phyloP scores from a whole-genome alignment of 2,888 invertebrate species.

The Osmoderma eremita region DNA sequence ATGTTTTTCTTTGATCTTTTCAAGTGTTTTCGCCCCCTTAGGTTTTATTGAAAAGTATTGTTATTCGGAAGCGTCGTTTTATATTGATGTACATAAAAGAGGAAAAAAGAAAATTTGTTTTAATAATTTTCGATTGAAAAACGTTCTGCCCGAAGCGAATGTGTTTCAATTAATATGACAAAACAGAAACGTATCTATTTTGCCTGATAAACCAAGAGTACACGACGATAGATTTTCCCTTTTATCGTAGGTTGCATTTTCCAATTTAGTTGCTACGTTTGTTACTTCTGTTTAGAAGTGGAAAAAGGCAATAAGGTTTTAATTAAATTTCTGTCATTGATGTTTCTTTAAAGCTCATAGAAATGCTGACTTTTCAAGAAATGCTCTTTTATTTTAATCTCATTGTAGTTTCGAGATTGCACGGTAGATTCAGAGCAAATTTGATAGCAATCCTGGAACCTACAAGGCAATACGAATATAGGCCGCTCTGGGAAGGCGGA shows the following conservation, averaged over 20 bases:
- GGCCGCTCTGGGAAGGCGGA: too few relatives aligned
- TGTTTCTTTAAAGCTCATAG: slow-evolving; percentile 8
- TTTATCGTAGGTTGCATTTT: too few relatives aligned
- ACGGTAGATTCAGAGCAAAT: neutral
- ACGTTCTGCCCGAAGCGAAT: neutral
- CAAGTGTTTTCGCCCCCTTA: neutral
- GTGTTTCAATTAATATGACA: slow-evolving; percentile 15
- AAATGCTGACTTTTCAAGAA: neutral
- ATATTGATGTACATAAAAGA: slow-evolving; percentile 2
- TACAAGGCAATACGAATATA: too few relatives aligned
- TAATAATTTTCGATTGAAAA: slow-evolving; percentile 4
- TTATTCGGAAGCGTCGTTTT: neutral
- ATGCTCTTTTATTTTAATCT: neutral
- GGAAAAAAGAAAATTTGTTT: neutral
- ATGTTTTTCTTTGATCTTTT: slow-evolving; percentile 26
- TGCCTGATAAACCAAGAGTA: too few relatives aligned
- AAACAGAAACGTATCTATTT: too few relatives aligned
- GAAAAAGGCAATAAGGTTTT: slow-evolving; percentile 3
- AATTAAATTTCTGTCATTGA: slow-evolving; percentile 26
- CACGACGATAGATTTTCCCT: too few relatives aligned
- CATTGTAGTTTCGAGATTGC: neutral
- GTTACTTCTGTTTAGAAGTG: too few relatives aligned
- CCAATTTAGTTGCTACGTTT: too few relatives aligned
- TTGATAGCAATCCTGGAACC: neutral
- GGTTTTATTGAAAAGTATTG: slow-evolving; percentile 24